These are phyloP conservation scores for Microctenopoma steveboyesi DNA, from an alignment of 2,797 vertebrate genomes.

Conservation along the genomic window DNA sequence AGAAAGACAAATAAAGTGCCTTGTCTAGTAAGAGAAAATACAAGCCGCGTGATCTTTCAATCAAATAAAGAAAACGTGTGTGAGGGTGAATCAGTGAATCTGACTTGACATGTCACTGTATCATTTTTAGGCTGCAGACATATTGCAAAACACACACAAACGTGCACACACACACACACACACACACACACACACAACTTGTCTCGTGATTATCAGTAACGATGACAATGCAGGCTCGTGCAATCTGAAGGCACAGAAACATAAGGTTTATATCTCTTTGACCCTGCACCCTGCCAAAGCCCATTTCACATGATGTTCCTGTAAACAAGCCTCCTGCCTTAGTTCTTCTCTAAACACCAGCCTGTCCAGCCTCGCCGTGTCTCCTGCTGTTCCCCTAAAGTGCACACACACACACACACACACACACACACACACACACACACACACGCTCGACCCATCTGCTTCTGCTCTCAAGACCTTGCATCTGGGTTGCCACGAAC, in stretches of 20 bases:
- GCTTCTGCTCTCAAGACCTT: constrained; percentile 62
- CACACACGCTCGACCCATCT: constrained; percentile 63
- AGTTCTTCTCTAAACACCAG: constrained; percentile 72
- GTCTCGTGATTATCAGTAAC: background rate
- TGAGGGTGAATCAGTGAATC: too few relatives aligned
- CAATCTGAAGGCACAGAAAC: constrained; percentile 16
- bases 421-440: constrained; percentile 36
- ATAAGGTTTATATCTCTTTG: constrained; percentile 57
- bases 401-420: constrained; percentile 42
- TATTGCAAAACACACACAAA: constrained; percentile 35
- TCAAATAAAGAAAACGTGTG: too few relatives aligned
- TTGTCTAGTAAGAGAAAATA: too few relatives aligned
- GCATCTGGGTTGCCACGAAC: constrained; percentile 70
- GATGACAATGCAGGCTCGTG: background rate
- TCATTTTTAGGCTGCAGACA: constrained; percentile 40
- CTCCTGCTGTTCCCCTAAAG: constrained; percentile 53
- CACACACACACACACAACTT: background rate
- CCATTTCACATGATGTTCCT: constrained; percentile 50
- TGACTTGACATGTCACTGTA: background rate
- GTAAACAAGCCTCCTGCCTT: constrained; percentile 63
- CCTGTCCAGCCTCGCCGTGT: constrained; percentile 40
- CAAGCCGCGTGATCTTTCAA: too few relatives aligned
- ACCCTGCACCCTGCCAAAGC: constrained; percentile 40
- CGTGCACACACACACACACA: constrained; percentile 19
- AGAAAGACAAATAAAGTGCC: constrained; percentile 4